A percentile compares a stretch with the other conserved stretches of the same genome.
These are phyloP conservation scores for Nomada goodeniana DNA, from an alignment of 2,888 invertebrate genomes.

Conservation along the genomic window DNA sequence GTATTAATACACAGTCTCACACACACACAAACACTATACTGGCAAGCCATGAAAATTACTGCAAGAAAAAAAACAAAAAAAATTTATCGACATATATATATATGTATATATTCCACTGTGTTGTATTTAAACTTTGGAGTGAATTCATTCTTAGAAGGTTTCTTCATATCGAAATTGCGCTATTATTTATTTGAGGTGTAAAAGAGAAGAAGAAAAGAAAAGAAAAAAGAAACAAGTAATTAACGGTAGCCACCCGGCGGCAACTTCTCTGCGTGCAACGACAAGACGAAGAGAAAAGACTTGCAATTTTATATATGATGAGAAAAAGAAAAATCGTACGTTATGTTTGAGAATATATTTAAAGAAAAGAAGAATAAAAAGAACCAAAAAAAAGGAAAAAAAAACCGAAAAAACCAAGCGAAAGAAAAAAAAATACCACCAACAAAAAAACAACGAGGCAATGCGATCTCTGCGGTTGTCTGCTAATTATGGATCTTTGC, in stretches of 20 bases:
- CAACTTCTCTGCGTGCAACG: conserved; percentile 15
- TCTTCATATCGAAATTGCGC: conserved; percentile 32
- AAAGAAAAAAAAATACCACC: too few relatives aligned
- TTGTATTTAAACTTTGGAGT: conserved; percentile 2
- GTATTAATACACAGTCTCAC: conserved; percentile 29
- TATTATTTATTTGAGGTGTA: conserved; percentile 3
- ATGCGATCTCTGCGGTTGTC: conserved; percentile 17
- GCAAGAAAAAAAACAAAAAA: neutral
- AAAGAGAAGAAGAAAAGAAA: neutral
- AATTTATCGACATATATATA: conserved; percentile 6
- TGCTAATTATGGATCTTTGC: conserved; percentile 28
- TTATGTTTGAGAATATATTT: conserved; percentile 54
- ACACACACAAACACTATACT: conserved; percentile 17
- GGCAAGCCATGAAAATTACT: conserved; percentile 3
- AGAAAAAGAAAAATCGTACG: conserved; percentile 27
- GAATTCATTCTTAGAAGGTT: conserved; percentile 1
- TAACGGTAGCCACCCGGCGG: too few relatives aligned
- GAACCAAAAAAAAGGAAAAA: too few relatives aligned
- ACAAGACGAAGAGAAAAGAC: neutral
- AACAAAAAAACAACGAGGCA: conserved; percentile 4
- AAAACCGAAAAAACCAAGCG: too few relatives aligned
- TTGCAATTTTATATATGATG: conserved; percentile 40
- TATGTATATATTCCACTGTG: conserved; percentile 1
- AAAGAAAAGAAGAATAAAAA: conserved; percentile 1
- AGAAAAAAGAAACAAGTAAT: conserved; percentile 7